These are phyloP conservation scores for Ceyx margarethae DNA, from an alignment of 2,113 vertebrate genomes.

Conservation along the genomic window DNA sequence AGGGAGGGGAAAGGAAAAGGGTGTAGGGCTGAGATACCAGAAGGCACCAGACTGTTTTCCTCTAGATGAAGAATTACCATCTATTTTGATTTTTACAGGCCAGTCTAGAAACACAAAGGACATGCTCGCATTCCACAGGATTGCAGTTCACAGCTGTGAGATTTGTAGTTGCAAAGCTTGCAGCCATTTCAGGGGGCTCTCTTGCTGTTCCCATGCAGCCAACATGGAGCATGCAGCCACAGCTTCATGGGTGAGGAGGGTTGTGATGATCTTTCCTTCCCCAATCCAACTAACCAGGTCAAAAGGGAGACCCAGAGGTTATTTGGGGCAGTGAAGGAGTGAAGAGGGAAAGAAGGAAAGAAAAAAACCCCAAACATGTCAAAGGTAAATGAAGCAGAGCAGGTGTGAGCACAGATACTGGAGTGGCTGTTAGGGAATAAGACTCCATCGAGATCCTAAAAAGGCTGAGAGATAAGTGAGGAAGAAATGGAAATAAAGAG, in stretches of 20 bases:
- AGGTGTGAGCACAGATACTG: neutral
- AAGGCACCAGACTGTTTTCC: neutral
- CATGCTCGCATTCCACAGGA: neutral
- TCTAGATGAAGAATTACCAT: neutral
- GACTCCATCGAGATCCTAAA: neutral
- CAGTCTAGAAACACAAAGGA: neutral
- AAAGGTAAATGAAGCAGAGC: neutral
- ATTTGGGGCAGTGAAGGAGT: neutral
- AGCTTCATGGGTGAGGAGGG: neutral
- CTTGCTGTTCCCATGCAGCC: neutral
- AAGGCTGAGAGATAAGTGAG: neutral
- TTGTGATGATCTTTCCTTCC: neutral
- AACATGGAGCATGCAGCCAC: neutral
- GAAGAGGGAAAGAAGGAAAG: neutral
- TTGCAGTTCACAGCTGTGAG: neutral
- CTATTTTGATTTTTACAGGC: neutral
- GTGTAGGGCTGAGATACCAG: neutral
- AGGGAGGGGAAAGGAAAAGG: neutral
- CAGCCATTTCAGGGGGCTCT: neutral
- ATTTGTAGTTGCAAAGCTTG: neutral
- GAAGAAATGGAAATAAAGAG: neutral
- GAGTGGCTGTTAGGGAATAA: neutral
- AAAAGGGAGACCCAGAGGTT: neutral
- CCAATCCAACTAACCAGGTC: neutral
- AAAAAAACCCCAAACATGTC: fast-evolving